Evolutionary conservation across 2,797 vertebrate species (phyloP), one percentile per base, ranked within the genome.

Genomic region (Fistularia tabacaria): DNA sequence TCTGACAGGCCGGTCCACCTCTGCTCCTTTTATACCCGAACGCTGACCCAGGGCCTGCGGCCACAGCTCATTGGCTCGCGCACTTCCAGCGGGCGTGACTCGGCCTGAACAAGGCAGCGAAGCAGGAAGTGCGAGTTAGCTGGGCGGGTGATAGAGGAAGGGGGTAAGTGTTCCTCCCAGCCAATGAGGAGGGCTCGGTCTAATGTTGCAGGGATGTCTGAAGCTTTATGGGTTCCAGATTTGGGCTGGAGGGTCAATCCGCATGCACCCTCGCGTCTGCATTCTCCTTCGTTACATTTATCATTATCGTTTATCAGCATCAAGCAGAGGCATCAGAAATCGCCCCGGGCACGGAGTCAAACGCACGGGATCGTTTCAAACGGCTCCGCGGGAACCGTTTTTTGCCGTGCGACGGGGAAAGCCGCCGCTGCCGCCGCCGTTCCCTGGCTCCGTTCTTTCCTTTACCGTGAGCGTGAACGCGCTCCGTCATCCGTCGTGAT

Each of bases 171-270:
- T 80, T 14, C 10, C 62, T 79, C 77, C 48, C 77, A 80, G 82
- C 89, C 86, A 86, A 85, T 87, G 64, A 67, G 76, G 67, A 74
- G 73, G 56, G 82, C 82, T 68, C 77, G 85, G 86, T 85, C 78
- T 85, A 86, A 89, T 83, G 89, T 87, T 76, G 82, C 89, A 90
- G 74, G 74, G 88, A 87, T 82, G 90, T 84, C 85, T 85, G 87
- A 86, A 81, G 65, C 87, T 89, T 93, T 93, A 94, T 93, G 86
- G 93, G 88, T 92, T 93, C 93, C 93, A 94, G 92, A 94, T 94
- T 94, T 89, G 82, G 60, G 75, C 78, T 72, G 78, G 47, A 78
- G 75, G 54, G 54, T 78, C 72, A 63, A 76, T 73, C 66, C 14
- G n/a, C 74, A 72, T 77, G 79, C 83, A 81, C 69, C 69, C 73